phyloP scores from a whole-genome alignment of 2,797 vertebrate genomes.

The Parauchenoglanis ngamensis region DNA sequence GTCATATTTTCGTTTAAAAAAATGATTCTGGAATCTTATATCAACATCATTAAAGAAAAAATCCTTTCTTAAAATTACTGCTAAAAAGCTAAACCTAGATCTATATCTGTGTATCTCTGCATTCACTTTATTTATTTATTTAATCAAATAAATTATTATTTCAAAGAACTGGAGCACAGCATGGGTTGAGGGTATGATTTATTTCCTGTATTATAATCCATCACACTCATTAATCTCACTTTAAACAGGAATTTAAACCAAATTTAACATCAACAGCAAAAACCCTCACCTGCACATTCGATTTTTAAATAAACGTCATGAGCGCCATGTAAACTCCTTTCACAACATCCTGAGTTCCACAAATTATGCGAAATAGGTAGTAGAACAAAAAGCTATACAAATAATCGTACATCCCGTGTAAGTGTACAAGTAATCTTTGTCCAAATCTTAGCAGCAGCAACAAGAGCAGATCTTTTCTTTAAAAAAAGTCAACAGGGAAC shows the following conservation, averaged over 20 bases:
- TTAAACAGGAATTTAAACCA: conserved; percentile 1
- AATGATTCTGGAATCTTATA: not conserved
- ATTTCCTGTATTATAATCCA: conserved; percentile 42
- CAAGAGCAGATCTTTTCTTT: not conserved
- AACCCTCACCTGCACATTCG: conserved; percentile 10
- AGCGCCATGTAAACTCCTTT: not conserved
- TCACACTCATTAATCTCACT: not conserved
- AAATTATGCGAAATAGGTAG: conserved; percentile 19
- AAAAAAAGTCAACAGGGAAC: conserved; percentile 25
- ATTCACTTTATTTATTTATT: not conserved
- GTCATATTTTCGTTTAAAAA: no score
- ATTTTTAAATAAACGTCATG: conserved; percentile 36
- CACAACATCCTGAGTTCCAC: not conserved
- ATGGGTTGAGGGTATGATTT: conserved; percentile 32
- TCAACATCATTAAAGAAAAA: not conserved
- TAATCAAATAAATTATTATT: not conserved
- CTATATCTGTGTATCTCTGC: not conserved
- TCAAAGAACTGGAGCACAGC: not conserved
- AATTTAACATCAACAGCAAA: conserved; percentile 3
- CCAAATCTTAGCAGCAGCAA: conserved; percentile 13
- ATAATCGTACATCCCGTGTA: not conserved
- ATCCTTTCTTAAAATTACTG: not conserved
- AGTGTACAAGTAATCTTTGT: not conserved
- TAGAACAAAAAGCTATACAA: conserved; percentile 11
- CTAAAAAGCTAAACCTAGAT: not conserved